A percentile compares a stretch with the other conserved stretches of the same genome.
phyloP scores from a whole-genome alignment of 2,888 invertebrate genomes.

The Hypercompe scribonia region DNA sequence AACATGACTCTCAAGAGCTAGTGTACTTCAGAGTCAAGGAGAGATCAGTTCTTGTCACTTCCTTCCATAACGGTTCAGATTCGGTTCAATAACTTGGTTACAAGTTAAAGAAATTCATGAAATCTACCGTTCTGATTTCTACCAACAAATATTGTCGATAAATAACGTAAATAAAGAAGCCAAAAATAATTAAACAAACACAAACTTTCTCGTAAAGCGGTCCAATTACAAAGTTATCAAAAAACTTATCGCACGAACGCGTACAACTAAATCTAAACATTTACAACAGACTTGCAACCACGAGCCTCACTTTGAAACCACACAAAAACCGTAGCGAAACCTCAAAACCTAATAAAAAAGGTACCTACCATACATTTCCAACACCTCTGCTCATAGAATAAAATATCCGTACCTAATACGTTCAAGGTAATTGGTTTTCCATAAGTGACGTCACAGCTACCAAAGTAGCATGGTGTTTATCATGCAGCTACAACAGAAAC shows the following conservation, averaged over 20 bases:
- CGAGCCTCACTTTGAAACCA: neutral
- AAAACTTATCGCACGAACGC: conserved; percentile 9
- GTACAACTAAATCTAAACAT: conserved; percentile 1
- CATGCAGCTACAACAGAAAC: conserved; percentile 50
- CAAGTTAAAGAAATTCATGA: neutral
- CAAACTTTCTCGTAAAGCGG: neutral
- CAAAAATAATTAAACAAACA: neutral
- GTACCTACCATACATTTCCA: conserved; percentile 22
- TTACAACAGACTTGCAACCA: neutral
- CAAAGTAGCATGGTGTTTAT: conserved; percentile 37
- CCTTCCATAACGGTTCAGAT: neutral
- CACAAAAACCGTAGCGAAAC: conserved; percentile 14
- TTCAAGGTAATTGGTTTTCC: conserved; percentile 44
- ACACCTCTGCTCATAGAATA: conserved; percentile 30
- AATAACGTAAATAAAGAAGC: neutral
- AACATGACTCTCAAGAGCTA: neutral
- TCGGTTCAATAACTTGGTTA: neutral
- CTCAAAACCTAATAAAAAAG: conserved; percentile 25
- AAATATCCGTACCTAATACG: conserved; percentile 42
- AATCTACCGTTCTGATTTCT: neutral
- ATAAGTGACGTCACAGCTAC: conserved; percentile 38
- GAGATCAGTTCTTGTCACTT: neutral
- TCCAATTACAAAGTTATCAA: neutral
- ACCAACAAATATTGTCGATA: too few species aligned
- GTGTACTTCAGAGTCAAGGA: neutral